These are phyloP conservation scores for Rapana venosa DNA, from an alignment of 2,888 invertebrate genomes.

Conservation along the genomic window DNA sequence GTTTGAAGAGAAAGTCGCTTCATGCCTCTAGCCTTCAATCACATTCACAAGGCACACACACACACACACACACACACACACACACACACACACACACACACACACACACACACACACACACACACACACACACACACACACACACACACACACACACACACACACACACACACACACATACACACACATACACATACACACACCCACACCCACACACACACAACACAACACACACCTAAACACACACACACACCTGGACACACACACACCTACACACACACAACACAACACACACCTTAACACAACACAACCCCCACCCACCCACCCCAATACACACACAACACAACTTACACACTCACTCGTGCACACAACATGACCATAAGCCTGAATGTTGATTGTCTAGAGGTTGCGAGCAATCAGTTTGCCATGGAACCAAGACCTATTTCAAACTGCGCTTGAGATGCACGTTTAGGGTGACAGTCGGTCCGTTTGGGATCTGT, in stretches of 20 bases:
- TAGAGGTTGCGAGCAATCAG: too few relatives aligned
- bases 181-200: not conserved
- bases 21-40: not conserved
- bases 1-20: too few relatives aligned
- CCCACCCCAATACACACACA: not conserved
- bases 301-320: too few relatives aligned
- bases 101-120: not conserved
- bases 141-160: constrained; percentile 16
- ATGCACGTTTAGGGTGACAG: too few relatives aligned
- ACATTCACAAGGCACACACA: not conserved
- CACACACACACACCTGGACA: constrained; percentile 11
- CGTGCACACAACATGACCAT: too few relatives aligned
- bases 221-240: not conserved
- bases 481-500: too few relatives aligned
- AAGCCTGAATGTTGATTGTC: too few relatives aligned
- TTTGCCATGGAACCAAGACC: too few relatives aligned
- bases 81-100: not conserved
- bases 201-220: constrained; percentile 11
- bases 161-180: constrained; percentile 25
- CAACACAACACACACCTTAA: not conserved
- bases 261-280: not conserved
- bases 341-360: not conserved
- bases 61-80: not conserved
- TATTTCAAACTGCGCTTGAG: too few relatives aligned
- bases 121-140: constrained; percentile 2